A percentile compares a stretch with the other conserved stretches of the same genome.
Evolutionary conservation across 2,113 vertebrate genomes (phyloP).

Genomic region (Hucho hucho): DNA sequence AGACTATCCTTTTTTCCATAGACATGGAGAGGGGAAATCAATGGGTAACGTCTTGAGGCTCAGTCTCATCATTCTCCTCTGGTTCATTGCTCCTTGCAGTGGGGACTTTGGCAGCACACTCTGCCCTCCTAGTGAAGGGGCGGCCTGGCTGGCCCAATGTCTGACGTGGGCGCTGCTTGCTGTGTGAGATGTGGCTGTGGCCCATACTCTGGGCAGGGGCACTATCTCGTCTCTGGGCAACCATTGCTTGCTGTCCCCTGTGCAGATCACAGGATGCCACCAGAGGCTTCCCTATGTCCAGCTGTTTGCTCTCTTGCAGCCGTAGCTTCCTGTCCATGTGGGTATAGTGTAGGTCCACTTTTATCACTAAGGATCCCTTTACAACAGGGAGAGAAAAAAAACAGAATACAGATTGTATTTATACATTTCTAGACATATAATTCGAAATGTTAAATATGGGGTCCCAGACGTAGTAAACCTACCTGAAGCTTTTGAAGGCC

Average conservation of each 20-base stretch:
- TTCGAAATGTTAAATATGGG: neutral
- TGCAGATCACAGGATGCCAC: constrained; percentile 71
- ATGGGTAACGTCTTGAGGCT: constrained; percentile 49
- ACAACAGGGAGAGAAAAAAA: constrained; percentile 10
- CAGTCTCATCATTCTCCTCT: constrained; percentile 82
- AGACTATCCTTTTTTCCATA: neutral
- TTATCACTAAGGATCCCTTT: constrained; percentile 75
- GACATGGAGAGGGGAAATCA: neutral
- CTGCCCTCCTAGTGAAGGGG: constrained; percentile 62
- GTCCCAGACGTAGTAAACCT: constrained; percentile 19
- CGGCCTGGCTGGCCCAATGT: constrained; percentile 5
- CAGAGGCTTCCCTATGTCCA: constrained; percentile 72
- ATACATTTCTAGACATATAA: neutral
- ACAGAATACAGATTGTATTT: neutral
- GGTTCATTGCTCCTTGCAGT: constrained; percentile 71
- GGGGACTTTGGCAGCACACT: constrained; percentile 47
- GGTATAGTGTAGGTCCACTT: constrained; percentile 78
- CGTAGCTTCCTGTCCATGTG: constrained; percentile 60
- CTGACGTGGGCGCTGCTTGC: constrained; percentile 18
- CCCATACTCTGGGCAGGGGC: constrained; percentile 29
- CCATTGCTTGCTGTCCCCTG: constrained; percentile 29
- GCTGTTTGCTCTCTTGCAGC: constrained; percentile 65
- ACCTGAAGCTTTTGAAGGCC: constrained; percentile 82
- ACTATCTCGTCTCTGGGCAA: neutral
- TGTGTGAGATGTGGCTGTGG: neutral